Conservation (phyloP, 2,113 vertebrate genomes). For the Chionodraco myersi region DNA sequence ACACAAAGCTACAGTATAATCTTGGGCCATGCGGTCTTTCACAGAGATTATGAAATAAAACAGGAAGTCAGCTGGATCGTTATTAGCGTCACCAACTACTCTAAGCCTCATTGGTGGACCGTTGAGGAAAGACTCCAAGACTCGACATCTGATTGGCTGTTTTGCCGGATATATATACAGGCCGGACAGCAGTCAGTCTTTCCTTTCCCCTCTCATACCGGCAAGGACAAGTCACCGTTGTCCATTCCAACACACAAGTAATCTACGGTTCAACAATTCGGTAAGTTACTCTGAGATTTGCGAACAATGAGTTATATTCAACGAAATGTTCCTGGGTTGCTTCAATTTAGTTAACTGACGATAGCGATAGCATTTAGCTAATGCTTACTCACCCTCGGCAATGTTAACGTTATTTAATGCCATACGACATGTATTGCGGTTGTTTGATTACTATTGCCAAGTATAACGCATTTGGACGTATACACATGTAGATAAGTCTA, state of each 20-base stretch:
- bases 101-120: conserved; percentile 60
- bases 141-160: conserved; percentile 74
- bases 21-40: conserved; percentile 28
- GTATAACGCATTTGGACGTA: neutral
- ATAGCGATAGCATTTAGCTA: neutral
- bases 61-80: conserved; percentile 13
- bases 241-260: conserved; percentile 10
- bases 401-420: too few relatives aligned
- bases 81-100: neutral
- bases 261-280: conserved; percentile 15
- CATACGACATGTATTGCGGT: fast-evolving
- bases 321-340: fast-evolving
- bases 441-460: neutral
- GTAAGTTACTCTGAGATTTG: conserved; percentile 32
- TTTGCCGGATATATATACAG: conserved; percentile 61
- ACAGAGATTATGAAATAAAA: conserved; percentile 42
- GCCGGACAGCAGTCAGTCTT: fast-evolving
- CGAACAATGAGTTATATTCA: fast-evolving
- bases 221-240: conserved; percentile 41
- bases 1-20: neutral
- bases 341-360: fast-evolving
- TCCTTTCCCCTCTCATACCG: conserved; percentile 68
- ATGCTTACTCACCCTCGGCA: neutral
- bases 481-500: fast-evolving
- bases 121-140: neutral